These are phyloP conservation scores for Eulemur albifrons DNA, from an alignment of 2,797 vertebrate species.

Conservation along the genomic window DNA sequence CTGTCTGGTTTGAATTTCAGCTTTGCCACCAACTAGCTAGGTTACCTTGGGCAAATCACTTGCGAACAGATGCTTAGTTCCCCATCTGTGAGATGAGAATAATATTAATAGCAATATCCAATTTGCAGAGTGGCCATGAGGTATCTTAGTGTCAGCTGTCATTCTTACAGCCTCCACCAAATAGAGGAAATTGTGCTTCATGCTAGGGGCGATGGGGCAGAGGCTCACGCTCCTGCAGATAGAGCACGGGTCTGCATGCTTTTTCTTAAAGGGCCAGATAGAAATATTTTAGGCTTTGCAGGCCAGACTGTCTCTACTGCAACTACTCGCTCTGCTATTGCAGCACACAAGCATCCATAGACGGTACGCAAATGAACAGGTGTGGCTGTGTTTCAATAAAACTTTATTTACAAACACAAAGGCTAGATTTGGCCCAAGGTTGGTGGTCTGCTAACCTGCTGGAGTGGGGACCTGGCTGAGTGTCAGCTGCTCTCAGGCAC, in stretches of 20 bases:
- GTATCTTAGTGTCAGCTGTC: not conserved
- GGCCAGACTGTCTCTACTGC: not conserved
- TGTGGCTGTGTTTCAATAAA: not conserved
- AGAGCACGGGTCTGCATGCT: not conserved
- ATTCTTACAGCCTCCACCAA: not conserved
- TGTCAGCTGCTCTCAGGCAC: not conserved
- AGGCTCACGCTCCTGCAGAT: not conserved
- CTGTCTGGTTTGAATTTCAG: not conserved
- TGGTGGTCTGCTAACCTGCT: not conserved
- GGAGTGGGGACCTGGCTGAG: fast-evolving
- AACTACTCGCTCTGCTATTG: not conserved
- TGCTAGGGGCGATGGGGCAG: not conserved
- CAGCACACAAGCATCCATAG: not conserved
- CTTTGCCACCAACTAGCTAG: not conserved
- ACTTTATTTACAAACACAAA: not conserved
- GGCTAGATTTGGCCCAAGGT: not conserved
- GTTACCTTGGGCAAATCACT: not conserved
- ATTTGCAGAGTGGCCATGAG: not conserved
- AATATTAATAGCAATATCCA: no score
- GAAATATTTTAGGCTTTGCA: not conserved
- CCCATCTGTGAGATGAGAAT: not conserved
- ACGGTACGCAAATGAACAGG: not conserved
- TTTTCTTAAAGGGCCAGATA: not conserved
- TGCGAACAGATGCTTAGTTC: not conserved
- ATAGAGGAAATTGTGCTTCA: not conserved